Evolutionary conservation across 2,888 invertebrate genomes (phyloP), one percentile per base, ranked within the genome.

Genomic region (Caprella mutica): DNA sequence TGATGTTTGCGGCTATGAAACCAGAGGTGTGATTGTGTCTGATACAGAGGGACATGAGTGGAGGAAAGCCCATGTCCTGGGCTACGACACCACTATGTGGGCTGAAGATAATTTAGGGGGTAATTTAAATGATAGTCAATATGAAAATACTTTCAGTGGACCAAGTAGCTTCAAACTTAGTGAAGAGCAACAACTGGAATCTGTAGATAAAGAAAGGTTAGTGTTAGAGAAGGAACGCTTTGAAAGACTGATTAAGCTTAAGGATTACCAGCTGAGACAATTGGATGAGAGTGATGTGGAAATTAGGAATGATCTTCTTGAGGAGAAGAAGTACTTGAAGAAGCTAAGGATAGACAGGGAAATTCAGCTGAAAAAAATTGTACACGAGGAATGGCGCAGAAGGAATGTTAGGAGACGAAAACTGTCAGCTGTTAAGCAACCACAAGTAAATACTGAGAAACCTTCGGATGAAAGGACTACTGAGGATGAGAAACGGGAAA

Each of bases 361-460:
- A 29, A 17, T 29, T 5, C 48, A 29, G 30, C 30, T 48, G 14
- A 48, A 48, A 23, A 48, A 48, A 29, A 29, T 21, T 9, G 48
- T 30, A 21, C 48, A 48, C 30, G 48, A 48, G 24, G 48, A 48
- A 29, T 48, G 48, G 48, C 27, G 48, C 3, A 17, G 48, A 26
- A 5, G 19, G 29, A 17, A 29, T 21, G 48, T 48, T 9, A 21
- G n/a, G n/a, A n/a, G n/a, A n/a, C n/a, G n/a, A n/a, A n/a, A n/a
- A n/a, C n/a, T n/a, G n/a, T n/a, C n/a, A n/a, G n/a, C n/a, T n/a
- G n/a, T n/a, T n/a, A n/a, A n/a, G n/a, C 52, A 57, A 46, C 44
- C 52, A 52, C 57, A 46, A 21, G 58, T 54, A 42, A 54, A n/a
- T n/a, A n/a, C n/a, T n/a, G 12, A 44, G 2, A 24, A n/a, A 27